Percentiles rank a stretch among this genome's conserved stretches.
phyloP scores from a whole-genome alignment of 2,888 invertebrate genomes.

The Hoplodrina blanda region DNA sequence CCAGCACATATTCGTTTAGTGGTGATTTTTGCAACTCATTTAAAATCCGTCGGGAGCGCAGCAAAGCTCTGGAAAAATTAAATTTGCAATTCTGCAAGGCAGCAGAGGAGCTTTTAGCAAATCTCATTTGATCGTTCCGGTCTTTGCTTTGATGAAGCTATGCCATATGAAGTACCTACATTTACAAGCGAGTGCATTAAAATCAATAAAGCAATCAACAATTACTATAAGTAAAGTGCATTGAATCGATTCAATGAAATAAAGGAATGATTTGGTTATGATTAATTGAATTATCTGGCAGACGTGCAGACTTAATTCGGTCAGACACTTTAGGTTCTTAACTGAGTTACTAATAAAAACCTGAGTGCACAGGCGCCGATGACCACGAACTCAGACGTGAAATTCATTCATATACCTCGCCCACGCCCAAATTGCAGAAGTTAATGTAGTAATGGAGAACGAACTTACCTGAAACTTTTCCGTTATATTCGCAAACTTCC shows the following conservation, averaged over 20 bases:
- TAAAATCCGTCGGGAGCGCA: conserved; percentile 64
- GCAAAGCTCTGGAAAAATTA: conserved; percentile 70
- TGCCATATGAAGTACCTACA: conserved; percentile 1
- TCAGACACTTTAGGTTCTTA: conserved; percentile 37
- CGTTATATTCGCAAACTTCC: conserved; percentile 63
- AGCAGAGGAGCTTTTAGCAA: conserved; percentile 68
- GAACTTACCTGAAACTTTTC: conserved; percentile 71
- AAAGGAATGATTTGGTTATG: conserved; percentile 11
- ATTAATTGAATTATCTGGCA: conserved; percentile 21
- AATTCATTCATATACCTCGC: conserved; percentile 83
- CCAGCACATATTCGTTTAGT: conserved; percentile 53
- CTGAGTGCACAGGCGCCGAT: conserved; percentile 67
- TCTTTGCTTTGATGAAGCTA: conserved; percentile 45
- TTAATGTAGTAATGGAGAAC: conserved; percentile 82
- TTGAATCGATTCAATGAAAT: not conserved
- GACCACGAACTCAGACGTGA: conserved; percentile 69
- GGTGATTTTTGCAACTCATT: conserved; percentile 64
- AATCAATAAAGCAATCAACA: conserved; percentile 1
- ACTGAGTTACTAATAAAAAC: conserved; percentile 47
- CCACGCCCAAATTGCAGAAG: conserved; percentile 84
- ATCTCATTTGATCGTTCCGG: conserved; percentile 71
- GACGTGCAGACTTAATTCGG: conserved; percentile 15
- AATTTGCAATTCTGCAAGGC: conserved; percentile 71
- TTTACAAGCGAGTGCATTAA: not conserved
- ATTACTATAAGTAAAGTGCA: not conserved